Conservation (phyloP, 2,797 vertebrate genomes). For the Sarcoramphus papa region DNA sequence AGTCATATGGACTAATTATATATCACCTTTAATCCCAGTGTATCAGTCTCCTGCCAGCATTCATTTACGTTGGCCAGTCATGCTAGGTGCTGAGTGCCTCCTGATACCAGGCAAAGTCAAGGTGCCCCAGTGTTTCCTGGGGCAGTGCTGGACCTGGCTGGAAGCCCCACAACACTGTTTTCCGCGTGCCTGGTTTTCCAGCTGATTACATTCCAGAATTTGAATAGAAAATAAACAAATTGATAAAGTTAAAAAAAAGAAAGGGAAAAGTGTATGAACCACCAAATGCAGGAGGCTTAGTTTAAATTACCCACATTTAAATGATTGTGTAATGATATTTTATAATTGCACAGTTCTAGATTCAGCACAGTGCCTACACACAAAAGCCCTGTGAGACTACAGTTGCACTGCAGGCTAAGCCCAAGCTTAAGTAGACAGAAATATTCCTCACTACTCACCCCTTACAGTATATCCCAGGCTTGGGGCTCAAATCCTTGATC, state of each 20-base stretch:
- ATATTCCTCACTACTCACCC: not conserved
- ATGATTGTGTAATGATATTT: not conserved
- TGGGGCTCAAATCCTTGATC: not conserved
- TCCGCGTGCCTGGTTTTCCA: not conserved
- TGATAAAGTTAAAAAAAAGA: not conserved
- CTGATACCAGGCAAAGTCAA: not conserved
- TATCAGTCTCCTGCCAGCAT: not conserved
- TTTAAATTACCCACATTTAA: not conserved
- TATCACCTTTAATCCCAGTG: not conserved
- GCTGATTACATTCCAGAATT: not conserved
- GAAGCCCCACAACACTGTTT: not conserved
- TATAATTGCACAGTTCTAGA: not conserved
- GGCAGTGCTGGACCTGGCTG: not conserved
- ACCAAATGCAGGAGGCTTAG: not conserved
- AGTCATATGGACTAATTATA: not conserved
- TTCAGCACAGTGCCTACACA: not conserved
- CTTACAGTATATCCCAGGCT: not conserved
- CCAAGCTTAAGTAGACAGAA: not conserved
- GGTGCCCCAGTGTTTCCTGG: not conserved
- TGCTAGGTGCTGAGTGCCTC: slow-evolving; percentile 20
- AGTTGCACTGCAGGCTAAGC: not conserved
- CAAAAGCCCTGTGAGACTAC: not conserved
- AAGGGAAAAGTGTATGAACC: not conserved
- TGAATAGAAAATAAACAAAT: not conserved
- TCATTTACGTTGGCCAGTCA: not conserved